Evolutionary conservation across 2,888 invertebrate species (phyloP).

Genomic region (Dicranocentrus wangi): DNA sequence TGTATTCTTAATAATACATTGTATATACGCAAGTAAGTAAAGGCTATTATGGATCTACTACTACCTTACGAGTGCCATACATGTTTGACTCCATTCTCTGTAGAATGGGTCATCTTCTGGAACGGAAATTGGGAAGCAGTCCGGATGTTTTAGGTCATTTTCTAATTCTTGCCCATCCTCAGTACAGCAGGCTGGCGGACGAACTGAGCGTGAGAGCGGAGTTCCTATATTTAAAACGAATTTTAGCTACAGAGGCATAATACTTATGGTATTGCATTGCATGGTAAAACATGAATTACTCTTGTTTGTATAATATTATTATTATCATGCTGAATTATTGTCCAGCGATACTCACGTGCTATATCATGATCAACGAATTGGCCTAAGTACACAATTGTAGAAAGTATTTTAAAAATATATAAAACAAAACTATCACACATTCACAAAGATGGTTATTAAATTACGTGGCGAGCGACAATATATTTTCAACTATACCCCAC

Average conservation of each 20-base stretch:
- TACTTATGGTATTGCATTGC: too few species aligned
- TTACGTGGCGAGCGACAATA: too few species aligned
- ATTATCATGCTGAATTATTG: too few species aligned
- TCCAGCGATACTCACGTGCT: constrained; percentile 54
- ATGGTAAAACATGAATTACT: too few species aligned
- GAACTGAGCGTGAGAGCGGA: too few species aligned
- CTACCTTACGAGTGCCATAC: constrained; percentile 76
- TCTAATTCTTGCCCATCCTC: constrained; percentile 73
- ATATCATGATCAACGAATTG: constrained; percentile 71
- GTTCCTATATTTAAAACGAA: too few species aligned
- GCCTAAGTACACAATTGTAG: too few species aligned
- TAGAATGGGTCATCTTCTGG: constrained; percentile 75
- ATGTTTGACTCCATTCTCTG: constrained; percentile 74
- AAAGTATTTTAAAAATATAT: neutral
- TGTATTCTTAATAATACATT: neutral
- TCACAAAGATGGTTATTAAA: too few species aligned
- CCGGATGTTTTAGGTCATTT: constrained; percentile 74
- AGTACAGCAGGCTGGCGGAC: too few species aligned
- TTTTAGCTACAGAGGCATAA: too few species aligned
- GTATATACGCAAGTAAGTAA: neutral
- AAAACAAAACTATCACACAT: neutral
- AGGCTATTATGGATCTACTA: neutral
- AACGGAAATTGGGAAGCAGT: constrained; percentile 75
- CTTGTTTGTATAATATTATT: too few species aligned
- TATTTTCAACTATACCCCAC: constrained; percentile 65